These are phyloP conservation scores for Melanostigma gelatinosum DNA, from an alignment of 2,113 vertebrate species.

Conservation along the genomic window DNA sequence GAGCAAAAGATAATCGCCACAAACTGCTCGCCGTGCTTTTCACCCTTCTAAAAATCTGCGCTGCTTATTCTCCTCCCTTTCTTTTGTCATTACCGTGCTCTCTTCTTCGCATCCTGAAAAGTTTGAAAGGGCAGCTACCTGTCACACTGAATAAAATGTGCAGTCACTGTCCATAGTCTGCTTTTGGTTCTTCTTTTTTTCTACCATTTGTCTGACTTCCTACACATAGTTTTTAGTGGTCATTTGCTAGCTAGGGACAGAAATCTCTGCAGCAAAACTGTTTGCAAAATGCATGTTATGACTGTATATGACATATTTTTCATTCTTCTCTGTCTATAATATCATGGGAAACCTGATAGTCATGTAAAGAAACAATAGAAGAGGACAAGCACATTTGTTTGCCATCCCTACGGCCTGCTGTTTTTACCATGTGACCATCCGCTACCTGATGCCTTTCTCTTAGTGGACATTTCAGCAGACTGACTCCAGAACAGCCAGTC, in stretches of 20 bases:
- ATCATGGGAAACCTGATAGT: neutral
- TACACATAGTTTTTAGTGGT: neutral
- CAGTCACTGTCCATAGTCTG: constrained; percentile 65
- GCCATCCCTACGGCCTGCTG: neutral
- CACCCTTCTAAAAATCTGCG: constrained; percentile 47
- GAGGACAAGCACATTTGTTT: neutral
- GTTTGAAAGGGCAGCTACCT: constrained; percentile 80
- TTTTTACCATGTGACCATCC: constrained; percentile 18
- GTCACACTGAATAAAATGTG: constrained; percentile 83
- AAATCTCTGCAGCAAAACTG: neutral
- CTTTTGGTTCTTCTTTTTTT: constrained; percentile 70
- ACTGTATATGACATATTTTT: neutral
- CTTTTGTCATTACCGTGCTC: constrained; percentile 47
- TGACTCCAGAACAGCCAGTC: constrained; percentile 20
- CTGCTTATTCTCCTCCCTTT: constrained; percentile 33
- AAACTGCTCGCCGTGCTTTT: constrained; percentile 58
- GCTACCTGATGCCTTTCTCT: neutral
- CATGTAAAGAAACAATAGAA: neutral
- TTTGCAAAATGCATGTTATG: neutral
- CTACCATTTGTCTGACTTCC: neutral
- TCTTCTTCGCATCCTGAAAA: constrained; percentile 66
- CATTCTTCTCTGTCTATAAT: neutral
- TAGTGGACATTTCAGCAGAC: constrained; percentile 18
- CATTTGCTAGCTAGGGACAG: neutral
- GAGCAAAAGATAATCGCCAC: constrained; percentile 54